Evolutionary conservation across 2,113 vertebrate species (phyloP).

Genomic region (Eira barbara): DNA sequence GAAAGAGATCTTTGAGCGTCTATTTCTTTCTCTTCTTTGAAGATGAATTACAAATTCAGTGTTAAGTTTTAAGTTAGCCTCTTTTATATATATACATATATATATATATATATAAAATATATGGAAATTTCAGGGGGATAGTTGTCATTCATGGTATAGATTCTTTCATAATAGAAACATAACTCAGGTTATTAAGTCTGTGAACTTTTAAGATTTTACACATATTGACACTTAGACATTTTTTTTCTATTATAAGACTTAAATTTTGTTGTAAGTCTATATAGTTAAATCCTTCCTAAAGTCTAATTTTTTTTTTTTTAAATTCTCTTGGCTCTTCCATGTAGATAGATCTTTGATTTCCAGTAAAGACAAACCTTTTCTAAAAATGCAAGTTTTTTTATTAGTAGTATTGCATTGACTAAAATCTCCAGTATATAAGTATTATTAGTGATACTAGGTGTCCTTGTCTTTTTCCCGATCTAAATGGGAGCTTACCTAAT

Average conservation of each 20-base stretch:
- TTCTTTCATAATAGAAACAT: neutral
- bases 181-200: neutral
- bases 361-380: neutral
- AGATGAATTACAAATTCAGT: neutral
- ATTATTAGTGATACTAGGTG: neutral
- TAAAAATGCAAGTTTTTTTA: neutral
- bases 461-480: neutral
- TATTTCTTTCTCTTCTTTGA: neutral
- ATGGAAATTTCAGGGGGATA: neutral
- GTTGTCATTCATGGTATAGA: neutral
- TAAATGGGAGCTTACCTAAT: neutral
- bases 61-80: neutral
- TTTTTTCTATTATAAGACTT: neutral
- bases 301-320: neutral
- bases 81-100: neutral
- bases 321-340: neutral
- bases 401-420: neutral
- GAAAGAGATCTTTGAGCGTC: neutral
- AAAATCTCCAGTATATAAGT: neutral
- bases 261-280: neutral
- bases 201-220: neutral
- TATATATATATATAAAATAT: neutral
- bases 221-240: neutral
- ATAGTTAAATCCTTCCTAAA: neutral
- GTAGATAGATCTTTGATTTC: neutral